These are phyloP conservation scores for Tetragonula clypearis DNA, from an alignment of 1,140 invertebrate species.

Conservation along the genomic window DNA sequence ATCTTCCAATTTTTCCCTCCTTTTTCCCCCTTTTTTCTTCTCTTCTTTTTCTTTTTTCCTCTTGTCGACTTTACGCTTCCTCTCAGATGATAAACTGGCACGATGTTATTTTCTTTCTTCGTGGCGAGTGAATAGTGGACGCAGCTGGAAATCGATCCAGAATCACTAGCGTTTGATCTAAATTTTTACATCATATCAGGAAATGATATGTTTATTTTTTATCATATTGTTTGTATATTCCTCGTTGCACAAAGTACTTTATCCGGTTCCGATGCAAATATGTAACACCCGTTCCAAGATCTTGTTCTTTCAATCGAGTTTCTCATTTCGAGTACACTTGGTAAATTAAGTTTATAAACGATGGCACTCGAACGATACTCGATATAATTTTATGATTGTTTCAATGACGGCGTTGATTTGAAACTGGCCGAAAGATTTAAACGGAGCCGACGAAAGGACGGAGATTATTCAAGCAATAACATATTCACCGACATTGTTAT, in stretches of 20 bases:
- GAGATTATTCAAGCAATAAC: neutral
- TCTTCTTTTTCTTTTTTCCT: constrained; percentile 9
- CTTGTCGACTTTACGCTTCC: neutral
- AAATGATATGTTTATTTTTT: neutral
- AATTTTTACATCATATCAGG: neutral
- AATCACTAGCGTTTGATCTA: neutral
- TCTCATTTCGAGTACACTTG: neutral
- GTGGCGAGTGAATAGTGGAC: neutral
- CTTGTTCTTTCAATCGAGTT: neutral
- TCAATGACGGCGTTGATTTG: neutral
- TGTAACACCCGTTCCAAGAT: no score
- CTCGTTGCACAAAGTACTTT: no score
- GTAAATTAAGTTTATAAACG: neutral
- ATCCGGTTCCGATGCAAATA: no score
- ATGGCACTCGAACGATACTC: neutral
- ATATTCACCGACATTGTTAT: neutral
- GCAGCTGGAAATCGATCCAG: neutral
- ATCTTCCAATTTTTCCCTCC: constrained; percentile 29
- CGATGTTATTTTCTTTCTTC: neutral
- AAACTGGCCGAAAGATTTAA: neutral
- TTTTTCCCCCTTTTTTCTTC: constrained; percentile 26
- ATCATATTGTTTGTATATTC: no score
- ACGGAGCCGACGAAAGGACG: neutral
- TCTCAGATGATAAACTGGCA: neutral
- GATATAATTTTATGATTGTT: neutral